A percentile compares a stretch with the other conserved stretches of the same genome.
These are phyloP conservation scores for Caranx melampygus DNA, from an alignment of 2,113 vertebrate species.

Conservation along the genomic window DNA sequence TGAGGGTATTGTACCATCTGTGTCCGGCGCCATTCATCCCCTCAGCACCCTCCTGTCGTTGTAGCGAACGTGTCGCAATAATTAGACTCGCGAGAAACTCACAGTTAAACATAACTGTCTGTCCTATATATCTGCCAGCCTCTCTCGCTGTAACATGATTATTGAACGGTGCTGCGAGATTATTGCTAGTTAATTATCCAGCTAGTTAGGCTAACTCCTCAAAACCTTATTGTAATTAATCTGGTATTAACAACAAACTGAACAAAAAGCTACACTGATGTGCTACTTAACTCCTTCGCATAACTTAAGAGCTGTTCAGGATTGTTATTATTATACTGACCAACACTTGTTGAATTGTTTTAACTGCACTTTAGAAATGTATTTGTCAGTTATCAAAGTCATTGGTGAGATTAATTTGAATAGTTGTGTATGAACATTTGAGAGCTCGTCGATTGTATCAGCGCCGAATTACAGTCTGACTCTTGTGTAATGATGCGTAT, in stretches of 20 bases:
- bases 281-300: neutral
- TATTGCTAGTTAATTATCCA: neutral
- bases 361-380: neutral
- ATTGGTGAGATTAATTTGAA: neutral
- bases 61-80: neutral
- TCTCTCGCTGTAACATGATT: neutral
- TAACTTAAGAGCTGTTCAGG: neutral
- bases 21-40: conserved; percentile 4
- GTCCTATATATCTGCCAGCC: neutral
- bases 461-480: neutral
- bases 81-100: too few species aligned
- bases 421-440: neutral
- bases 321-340: neutral
- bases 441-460: neutral
- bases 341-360: neutral
- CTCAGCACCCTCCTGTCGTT: neutral
- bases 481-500: too few species aligned
- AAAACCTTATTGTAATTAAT: neutral
- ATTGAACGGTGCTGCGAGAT: neutral
- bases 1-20: neutral
- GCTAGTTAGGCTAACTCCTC: neutral
- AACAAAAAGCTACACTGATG: neutral
- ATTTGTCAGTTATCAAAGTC: neutral
- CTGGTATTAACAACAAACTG: neutral
- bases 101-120: neutral